Conservation (phyloP, 1,140 invertebrate genomes). For the Drosophila baimaii region DNA sequence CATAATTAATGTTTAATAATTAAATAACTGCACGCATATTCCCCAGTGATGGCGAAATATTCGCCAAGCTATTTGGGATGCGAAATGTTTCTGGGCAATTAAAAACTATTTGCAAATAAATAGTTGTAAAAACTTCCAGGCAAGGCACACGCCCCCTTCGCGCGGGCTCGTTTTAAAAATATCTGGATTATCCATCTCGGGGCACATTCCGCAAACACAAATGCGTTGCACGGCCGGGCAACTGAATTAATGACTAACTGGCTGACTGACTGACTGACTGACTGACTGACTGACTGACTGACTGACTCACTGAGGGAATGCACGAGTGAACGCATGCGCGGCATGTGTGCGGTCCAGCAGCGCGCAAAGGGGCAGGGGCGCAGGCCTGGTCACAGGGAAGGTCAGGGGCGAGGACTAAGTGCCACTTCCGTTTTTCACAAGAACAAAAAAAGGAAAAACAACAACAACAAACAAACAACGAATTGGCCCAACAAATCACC, state of each 20-base stretch:
- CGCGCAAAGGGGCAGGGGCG: background rate
- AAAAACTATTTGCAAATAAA: constrained; percentile 27
- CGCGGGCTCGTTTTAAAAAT: constrained; percentile 29
- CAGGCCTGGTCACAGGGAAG: constrained; percentile 1
- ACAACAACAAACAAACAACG: constrained; percentile 26
- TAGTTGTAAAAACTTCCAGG: constrained; percentile 17
- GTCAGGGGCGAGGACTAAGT: constrained; percentile 26
- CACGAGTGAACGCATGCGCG: constrained; percentile 41
- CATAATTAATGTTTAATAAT: constrained; percentile 12
- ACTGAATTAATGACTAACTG: background rate
- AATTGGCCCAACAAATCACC: constrained; percentile 29
- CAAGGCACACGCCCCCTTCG: background rate
- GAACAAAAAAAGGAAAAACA: constrained; percentile 5
- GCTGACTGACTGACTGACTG: constrained; percentile 12
- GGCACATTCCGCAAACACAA: constrained; percentile 17
- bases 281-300: background rate
- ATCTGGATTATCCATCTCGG: constrained; percentile 35
- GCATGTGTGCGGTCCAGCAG: constrained; percentile 44
- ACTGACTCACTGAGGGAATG: constrained; percentile 15
- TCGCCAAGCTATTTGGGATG: background rate
- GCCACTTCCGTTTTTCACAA: constrained; percentile 56
- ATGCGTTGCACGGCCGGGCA: constrained; percentile 23
- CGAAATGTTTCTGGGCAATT: constrained; percentile 29
- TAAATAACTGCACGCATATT: constrained; percentile 11
- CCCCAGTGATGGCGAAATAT: constrained; percentile 9